phyloP scores from a whole-genome alignment of 2,888 invertebrate species.

The Lacanobia wlatinum region DNA sequence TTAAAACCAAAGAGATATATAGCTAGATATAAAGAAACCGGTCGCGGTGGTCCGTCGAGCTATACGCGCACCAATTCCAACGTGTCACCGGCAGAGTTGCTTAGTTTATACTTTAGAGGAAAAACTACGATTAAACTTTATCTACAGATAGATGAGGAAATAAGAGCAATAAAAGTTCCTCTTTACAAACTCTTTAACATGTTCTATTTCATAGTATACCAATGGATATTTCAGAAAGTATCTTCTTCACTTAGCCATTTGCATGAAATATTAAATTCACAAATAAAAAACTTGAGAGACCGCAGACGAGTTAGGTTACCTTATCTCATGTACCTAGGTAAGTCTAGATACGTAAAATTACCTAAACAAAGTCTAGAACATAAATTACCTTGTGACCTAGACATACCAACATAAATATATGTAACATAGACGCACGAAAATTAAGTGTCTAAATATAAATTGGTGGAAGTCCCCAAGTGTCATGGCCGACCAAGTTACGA shows the following conservation, averaged over 20 bases:
- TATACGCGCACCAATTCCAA: constrained; percentile 20
- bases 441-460: constrained; percentile 52
- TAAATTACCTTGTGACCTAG: constrained; percentile 5
- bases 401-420: constrained; percentile 28
- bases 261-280: neutral
- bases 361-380: constrained; percentile 18
- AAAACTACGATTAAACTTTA: constrained; percentile 9
- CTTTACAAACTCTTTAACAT: neutral
- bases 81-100: constrained; percentile 22
- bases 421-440: constrained; percentile 30
- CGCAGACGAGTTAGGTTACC: neutral
- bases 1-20: neutral
- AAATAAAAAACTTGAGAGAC: neutral
- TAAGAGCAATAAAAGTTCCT: neutral
- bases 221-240: neutral
- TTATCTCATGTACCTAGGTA: neutral
- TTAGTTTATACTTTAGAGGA: constrained; percentile 23
- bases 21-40: neutral
- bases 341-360: neutral
- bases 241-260: neutral
- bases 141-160: neutral
- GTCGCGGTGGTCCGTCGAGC: neutral
- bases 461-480: constrained; percentile 53
- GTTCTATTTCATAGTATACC: too few species aligned
- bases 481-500: constrained; percentile 61